Evolutionary conservation across 2,888 invertebrate species (phyloP).

Genomic region (Zootermopsis nevadensis): DNA sequence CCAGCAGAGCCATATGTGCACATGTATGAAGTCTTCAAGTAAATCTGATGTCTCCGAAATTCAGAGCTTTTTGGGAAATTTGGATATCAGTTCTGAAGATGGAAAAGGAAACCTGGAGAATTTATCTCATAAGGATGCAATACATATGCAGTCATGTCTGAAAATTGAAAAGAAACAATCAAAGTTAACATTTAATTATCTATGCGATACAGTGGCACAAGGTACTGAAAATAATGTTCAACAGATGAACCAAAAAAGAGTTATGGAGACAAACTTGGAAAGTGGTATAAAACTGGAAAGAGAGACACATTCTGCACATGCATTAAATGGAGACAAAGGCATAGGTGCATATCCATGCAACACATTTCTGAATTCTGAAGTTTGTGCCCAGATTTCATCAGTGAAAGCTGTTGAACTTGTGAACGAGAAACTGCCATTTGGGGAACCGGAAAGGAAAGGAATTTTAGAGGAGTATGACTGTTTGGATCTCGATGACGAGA

Average conservation of each 20-base stretch:
- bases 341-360: not conserved
- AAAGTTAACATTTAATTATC: not conserved
- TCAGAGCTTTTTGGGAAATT: not conserved
- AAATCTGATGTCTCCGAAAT: not conserved
- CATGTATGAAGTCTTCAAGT: not conserved
- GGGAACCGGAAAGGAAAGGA: not conserved
- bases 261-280: not conserved
- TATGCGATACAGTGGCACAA: not conserved
- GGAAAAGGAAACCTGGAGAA: not conserved
- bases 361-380: not conserved
- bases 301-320: not conserved
- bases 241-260: not conserved
- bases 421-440: not conserved
- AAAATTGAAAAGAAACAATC: not conserved
- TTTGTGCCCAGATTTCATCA: not conserved
- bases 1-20: not conserved
- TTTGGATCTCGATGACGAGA: constrained; percentile 18
- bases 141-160: not conserved
- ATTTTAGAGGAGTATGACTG: constrained; percentile 1
- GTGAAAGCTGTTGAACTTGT: not conserved
- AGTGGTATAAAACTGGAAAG: not conserved
- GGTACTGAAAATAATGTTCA: not conserved
- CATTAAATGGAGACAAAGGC: not conserved
- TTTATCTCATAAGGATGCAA: not conserved
- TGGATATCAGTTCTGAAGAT: not conserved